A percentile compares a stretch with the other conserved stretches of the same genome.
Evolutionary conservation across 2,797 vertebrate genomes (phyloP).

Genomic region (Helostoma temminkii): DNA sequence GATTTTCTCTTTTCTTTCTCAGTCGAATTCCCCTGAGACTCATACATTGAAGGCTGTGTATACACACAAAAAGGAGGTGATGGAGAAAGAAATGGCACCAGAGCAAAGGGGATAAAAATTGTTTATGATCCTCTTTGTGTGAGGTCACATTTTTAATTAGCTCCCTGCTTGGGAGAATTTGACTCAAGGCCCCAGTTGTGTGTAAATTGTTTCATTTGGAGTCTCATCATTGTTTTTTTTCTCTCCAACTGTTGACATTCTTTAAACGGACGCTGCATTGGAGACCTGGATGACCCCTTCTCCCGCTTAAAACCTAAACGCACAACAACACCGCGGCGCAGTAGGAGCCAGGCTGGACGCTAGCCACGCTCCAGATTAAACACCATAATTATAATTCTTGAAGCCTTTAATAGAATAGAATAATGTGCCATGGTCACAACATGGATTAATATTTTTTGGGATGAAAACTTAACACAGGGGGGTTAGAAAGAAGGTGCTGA

Average conservation of each 20-base stretch:
- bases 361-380: constrained; percentile 66
- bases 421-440: constrained; percentile 36
- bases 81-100: constrained; percentile 20
- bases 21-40: constrained; percentile 32
- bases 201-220: constrained; percentile 75
- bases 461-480: background rate
- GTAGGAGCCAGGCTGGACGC: constrained; percentile 50
- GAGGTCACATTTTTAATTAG: constrained; percentile 78
- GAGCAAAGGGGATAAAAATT: constrained; percentile 55
- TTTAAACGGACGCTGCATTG: constrained; percentile 26
- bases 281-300: constrained; percentile 6
- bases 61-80: constrained; percentile 1
- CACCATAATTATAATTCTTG: constrained; percentile 71
- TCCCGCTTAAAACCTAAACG: constrained; percentile 19
- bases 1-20: constrained; percentile 37
- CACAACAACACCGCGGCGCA: constrained; percentile 6
- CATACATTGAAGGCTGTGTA: constrained; percentile 10
- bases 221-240: constrained; percentile 35
- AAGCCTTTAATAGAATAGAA: constrained; percentile 67
- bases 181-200: constrained; percentile 53
- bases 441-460: background rate
- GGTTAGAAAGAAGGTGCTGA: constrained; percentile 30
- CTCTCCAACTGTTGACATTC: constrained; percentile 36
- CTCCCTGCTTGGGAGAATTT: constrained; percentile 63
- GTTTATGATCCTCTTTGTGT: constrained; percentile 58